Evolutionary conservation across 2,888 invertebrate species (phyloP).

Genomic region (Penaeus monodon): DNA sequence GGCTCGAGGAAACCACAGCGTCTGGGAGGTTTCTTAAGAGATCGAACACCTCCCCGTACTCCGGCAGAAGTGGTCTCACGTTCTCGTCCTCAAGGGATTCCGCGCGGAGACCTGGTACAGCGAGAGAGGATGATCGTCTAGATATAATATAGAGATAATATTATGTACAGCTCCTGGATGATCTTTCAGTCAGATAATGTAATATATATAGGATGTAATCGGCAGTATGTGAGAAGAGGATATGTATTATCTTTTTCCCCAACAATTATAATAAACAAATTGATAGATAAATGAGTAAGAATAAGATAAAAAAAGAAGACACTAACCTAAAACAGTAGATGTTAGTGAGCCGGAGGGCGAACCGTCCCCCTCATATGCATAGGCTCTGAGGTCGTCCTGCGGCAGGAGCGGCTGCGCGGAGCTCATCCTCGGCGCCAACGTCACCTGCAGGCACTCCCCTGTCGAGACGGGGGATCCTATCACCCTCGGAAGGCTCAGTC

Average conservation of each 20-base stretch:
- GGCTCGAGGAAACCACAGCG: conserved; percentile 26
- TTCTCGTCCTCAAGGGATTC: conserved; percentile 37
- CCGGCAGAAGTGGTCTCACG: conserved; percentile 42
- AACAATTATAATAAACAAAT: no score
- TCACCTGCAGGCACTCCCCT: not conserved
- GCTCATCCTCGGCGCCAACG: not conserved
- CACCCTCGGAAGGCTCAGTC: not conserved
- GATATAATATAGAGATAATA: not conserved
- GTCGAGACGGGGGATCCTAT: not conserved
- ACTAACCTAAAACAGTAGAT: conserved; percentile 51
- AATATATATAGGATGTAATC: no score
- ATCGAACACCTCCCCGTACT: conserved; percentile 48
- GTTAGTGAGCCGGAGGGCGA: conserved; percentile 53
- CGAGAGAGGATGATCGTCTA: not conserved
- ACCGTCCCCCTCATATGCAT: conserved; percentile 62
- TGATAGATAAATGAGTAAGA: no score
- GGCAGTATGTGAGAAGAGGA: no score
- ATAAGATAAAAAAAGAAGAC: not conserved
- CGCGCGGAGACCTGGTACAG: conserved; percentile 19
- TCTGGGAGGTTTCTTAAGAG: conserved; percentile 62
- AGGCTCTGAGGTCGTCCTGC: conserved; percentile 55
- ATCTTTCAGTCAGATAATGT: not conserved
- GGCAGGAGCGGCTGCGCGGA: conserved; percentile 20
- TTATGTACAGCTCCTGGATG: not conserved
- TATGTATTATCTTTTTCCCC: no score